These are phyloP conservation scores for Ormia ochracea DNA, from an alignment of 2,888 invertebrate species.

Conservation along the genomic window DNA sequence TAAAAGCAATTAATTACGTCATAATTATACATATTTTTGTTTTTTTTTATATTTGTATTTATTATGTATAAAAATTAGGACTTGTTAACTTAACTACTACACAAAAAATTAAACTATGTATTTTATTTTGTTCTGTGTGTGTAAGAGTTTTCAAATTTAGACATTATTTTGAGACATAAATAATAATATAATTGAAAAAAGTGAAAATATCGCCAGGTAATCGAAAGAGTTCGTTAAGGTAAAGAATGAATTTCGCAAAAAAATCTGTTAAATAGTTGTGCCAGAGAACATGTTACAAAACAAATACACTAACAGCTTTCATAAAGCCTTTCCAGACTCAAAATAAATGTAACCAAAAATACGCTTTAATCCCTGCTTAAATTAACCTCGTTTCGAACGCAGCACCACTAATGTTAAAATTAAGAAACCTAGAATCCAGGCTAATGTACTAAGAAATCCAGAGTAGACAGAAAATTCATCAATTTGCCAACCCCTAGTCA, in stretches of 20 bases:
- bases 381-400: constrained; percentile 87
- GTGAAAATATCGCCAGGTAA: neutral
- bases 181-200: neutral
- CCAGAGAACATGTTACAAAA: neutral
- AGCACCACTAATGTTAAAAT: constrained; percentile 87
- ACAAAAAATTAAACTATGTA: constrained; percentile 55
- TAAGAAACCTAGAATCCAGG: constrained; percentile 90
- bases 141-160: constrained; percentile 33
- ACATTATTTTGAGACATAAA: constrained; percentile 34
- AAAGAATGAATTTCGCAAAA: no score
- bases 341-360: neutral
- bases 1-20: constrained; percentile 20
- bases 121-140: constrained; percentile 38
- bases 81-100: constrained; percentile 55
- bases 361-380: neutral
- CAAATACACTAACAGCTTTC: neutral
- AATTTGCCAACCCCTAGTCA: constrained; percentile 92
- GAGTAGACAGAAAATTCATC: constrained; percentile 89
- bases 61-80: constrained; percentile 55
- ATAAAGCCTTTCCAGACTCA: constrained; percentile 38
- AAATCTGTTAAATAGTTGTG: neutral
- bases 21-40: constrained; percentile 1
- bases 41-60: neutral
- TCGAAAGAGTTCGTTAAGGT: constrained; percentile 1
- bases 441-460: constrained; percentile 89